Evolutionary conservation across 2,797 vertebrate genomes (phyloP).

Genomic region (Myripristis murdjan): DNA sequence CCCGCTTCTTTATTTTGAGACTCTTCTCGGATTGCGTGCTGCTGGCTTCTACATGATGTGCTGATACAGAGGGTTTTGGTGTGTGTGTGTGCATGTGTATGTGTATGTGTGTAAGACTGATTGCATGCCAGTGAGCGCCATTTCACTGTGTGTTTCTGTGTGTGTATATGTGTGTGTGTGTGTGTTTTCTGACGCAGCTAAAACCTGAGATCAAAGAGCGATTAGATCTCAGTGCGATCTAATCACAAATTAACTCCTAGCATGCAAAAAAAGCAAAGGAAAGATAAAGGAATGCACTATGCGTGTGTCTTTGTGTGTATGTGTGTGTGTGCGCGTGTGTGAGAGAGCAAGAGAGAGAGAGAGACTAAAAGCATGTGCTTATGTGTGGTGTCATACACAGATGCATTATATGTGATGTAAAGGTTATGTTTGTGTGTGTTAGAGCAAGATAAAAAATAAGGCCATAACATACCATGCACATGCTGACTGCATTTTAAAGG

Average conservation of each 20-base stretch:
- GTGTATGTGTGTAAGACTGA: constrained; percentile 13
- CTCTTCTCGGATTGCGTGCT: constrained; percentile 7
- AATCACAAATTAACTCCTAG: constrained; percentile 46
- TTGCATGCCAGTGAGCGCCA: constrained; percentile 20
- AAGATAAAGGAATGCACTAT: constrained; percentile 13
- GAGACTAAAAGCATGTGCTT: too few relatives aligned
- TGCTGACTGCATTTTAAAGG: too few relatives aligned
- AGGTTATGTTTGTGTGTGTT: not conserved
- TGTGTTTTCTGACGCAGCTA: constrained; percentile 55
- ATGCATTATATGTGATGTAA: not conserved
- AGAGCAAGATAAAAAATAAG: not conserved
- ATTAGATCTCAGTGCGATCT: constrained; percentile 55
- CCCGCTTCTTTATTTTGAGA: constrained; percentile 6
- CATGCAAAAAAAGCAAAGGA: constrained; percentile 48
- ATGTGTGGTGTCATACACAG: constrained; percentile 3
- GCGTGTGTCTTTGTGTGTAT: constrained; percentile 5
- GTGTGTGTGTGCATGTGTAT: not conserved
- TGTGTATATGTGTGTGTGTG: not conserved
- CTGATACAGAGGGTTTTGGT: constrained; percentile 25
- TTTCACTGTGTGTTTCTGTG: constrained; percentile 43
- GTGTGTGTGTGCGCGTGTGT: constrained; percentile 7
- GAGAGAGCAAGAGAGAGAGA: too few relatives aligned
- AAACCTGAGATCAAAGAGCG: constrained; percentile 52
- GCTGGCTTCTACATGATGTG: constrained; percentile 12
- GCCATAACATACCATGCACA: not conserved